Conservation (phyloP, 2,797 vertebrate genomes). For the Thunnus albacares region DNA sequence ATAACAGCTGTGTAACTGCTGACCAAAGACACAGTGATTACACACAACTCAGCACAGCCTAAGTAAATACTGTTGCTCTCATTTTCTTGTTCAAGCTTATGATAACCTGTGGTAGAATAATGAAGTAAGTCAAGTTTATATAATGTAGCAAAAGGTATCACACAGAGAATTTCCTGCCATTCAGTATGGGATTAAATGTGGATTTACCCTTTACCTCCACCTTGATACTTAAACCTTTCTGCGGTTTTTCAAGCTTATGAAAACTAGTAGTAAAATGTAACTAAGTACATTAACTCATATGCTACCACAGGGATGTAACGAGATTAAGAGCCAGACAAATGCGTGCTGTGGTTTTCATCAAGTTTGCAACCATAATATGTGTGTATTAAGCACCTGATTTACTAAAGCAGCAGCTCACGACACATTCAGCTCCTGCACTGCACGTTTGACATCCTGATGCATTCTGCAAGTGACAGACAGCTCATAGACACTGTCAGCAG, state of each 20-base stretch:
- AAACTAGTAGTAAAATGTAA: background rate
- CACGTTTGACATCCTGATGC: too few species aligned
- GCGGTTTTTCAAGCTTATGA: background rate
- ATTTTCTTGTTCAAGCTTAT: background rate
- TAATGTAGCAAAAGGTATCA: background rate
- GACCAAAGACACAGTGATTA: background rate
- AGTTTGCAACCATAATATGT: too few species aligned
- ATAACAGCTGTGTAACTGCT: background rate
- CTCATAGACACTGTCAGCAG: too few species aligned
- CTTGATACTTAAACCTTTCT: too few species aligned
- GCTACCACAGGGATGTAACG: background rate
- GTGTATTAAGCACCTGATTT: too few species aligned
- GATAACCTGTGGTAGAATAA: background rate
- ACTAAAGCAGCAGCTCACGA: too few species aligned
- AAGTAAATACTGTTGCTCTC: background rate
- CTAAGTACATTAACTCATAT: background rate
- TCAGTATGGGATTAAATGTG: background rate
- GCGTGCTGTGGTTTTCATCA: too few species aligned
- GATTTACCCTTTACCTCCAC: background rate
- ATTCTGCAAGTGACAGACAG: too few species aligned
- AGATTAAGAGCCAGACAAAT: too few species aligned
- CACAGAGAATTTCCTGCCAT: background rate
- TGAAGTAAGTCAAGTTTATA: background rate
- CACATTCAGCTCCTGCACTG: too few species aligned
- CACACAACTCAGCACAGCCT: background rate